Conservation (phyloP, 1,140 invertebrate species). For the Microplitis mediator region DNA sequence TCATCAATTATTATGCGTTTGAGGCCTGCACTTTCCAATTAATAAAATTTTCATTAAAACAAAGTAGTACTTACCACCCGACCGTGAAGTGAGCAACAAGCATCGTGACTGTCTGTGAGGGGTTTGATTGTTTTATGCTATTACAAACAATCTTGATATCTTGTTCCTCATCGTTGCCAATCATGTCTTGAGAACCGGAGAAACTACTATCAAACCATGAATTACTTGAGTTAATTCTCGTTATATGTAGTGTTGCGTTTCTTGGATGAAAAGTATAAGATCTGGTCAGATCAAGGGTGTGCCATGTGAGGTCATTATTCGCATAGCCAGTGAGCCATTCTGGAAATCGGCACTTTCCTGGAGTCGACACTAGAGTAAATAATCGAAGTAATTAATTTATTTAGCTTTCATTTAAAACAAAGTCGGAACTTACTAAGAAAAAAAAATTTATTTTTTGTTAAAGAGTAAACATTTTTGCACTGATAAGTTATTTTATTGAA, state of each 20-base stretch:
- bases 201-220: constrained; percentile 47
- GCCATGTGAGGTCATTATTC: constrained; percentile 69
- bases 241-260: constrained; percentile 75
- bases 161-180: constrained; percentile 63
- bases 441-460: not conserved
- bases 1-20: too few relatives aligned
- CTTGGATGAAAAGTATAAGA: constrained; percentile 76
- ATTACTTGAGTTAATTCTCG: constrained; percentile 51
- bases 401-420: not conserved
- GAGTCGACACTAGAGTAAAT: constrained; percentile 58
- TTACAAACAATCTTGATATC: constrained; percentile 73
- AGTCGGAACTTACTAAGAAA: not conserved
- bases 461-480: too few relatives aligned
- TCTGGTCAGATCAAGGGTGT: constrained; percentile 75
- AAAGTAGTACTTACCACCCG: constrained; percentile 69
- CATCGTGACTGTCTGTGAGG: constrained; percentile 67
- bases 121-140: constrained; percentile 67
- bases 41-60: not conserved
- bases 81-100: constrained; percentile 76
- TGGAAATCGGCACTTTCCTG: constrained; percentile 73
- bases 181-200: constrained; percentile 59
- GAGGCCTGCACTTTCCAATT: too few relatives aligned
- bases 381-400: not conserved
- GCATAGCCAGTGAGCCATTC: constrained; percentile 76
- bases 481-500: too few relatives aligned